Percentiles rank a stretch among this genome's conserved stretches.
phyloP scores from a whole-genome alignment of 2,888 invertebrate genomes.

The Cordilura impudica region DNA sequence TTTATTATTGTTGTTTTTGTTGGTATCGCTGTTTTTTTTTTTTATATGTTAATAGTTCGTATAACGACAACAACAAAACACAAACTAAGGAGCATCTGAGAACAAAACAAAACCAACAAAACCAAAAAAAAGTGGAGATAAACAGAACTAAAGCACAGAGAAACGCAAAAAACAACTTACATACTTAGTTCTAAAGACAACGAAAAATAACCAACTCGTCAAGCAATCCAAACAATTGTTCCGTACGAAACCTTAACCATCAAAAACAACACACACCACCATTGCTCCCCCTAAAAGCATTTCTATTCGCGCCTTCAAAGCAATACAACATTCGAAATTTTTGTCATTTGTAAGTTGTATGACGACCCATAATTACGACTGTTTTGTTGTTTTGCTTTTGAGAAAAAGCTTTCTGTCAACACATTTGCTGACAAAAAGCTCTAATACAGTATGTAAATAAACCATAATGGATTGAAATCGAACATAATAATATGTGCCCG shows the following conservation, averaged over 20 bases:
- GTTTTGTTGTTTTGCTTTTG: constrained; percentile 44
- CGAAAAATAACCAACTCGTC: constrained; percentile 33
- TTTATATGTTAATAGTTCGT: constrained; percentile 67
- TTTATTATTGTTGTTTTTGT: constrained; percentile 67
- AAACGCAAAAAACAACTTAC: constrained; percentile 41
- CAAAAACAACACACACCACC: constrained; percentile 40
- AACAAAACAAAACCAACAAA: constrained; percentile 59
- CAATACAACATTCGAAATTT: constrained; percentile 64
- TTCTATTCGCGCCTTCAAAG: constrained; percentile 35
- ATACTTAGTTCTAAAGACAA: constrained; percentile 43
- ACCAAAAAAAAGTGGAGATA: constrained; percentile 47
- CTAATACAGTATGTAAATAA: background rate
- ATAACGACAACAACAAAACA: constrained; percentile 53
- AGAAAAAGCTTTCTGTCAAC: constrained; percentile 56
- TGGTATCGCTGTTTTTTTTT: constrained; percentile 54
- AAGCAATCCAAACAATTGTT: constrained; percentile 38
- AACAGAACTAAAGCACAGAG: constrained; percentile 45
- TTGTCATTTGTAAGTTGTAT: constrained; percentile 69
- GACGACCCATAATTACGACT: constrained; percentile 48
- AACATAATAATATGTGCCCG: background rate
- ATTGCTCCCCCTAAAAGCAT: background rate
- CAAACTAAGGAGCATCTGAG: constrained; percentile 39
- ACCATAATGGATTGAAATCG: background rate
- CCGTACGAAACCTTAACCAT: constrained; percentile 48
- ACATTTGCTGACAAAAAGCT: constrained; percentile 44